Conservation (phyloP, 2,888 invertebrate genomes). For the Acrobasis consociella region DNA sequence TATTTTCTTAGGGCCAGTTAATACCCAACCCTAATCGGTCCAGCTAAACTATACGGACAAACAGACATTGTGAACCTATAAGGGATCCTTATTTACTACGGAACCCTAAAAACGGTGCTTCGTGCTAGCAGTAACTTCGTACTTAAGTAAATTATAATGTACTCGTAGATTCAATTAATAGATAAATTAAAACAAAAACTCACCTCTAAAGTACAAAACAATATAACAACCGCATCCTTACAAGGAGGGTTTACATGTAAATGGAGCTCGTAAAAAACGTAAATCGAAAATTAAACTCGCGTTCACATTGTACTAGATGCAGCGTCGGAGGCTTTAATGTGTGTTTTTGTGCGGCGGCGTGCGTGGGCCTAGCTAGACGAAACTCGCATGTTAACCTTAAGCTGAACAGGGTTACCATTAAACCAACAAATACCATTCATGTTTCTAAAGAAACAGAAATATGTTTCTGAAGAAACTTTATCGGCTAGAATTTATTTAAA, state of each 20-base stretch:
- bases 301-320: slow-evolving; percentile 14
- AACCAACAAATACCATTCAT: too few species aligned
- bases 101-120: too few species aligned
- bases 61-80: too few species aligned
- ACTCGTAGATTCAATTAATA: not conserved
- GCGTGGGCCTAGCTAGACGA: slow-evolving; percentile 14
- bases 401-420: slow-evolving; percentile 5
- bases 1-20: too few species aligned
- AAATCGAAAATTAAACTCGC: slow-evolving; percentile 14
- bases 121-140: too few species aligned
- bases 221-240: slow-evolving; percentile 15
- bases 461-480: too few species aligned
- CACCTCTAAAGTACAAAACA: not conserved
- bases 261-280: slow-evolving; percentile 8
- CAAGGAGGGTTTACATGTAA: slow-evolving; percentile 15
- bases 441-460: too few species aligned
- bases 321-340: slow-evolving; percentile 16
- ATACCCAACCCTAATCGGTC: too few species aligned
- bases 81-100: too few species aligned
- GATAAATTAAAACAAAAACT: not conserved
- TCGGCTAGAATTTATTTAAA: too few species aligned
- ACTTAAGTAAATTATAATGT: too few species aligned
- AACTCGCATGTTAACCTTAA: slow-evolving; percentile 11
- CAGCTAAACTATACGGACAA: too few species aligned
- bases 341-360: slow-evolving; percentile 31